phyloP scores from a whole-genome alignment of 2,888 invertebrate species.

The Archaeoteleia sp. region DNA sequence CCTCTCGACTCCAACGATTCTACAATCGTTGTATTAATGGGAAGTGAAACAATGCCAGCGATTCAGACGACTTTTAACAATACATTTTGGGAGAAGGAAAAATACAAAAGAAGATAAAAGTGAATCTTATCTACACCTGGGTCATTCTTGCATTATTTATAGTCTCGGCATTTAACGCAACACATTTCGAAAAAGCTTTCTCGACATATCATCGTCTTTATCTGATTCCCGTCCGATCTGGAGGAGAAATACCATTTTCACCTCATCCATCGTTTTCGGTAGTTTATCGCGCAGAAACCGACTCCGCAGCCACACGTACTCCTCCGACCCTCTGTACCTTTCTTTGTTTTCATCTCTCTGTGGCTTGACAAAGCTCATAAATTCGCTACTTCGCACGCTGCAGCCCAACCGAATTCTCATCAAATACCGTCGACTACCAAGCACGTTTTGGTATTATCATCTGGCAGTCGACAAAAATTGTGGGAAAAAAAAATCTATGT shows the following conservation, averaged over 20 bases:
- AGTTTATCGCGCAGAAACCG: constrained; percentile 30
- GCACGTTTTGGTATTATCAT: constrained; percentile 28
- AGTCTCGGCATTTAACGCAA: constrained; percentile 42
- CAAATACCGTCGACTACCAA: constrained; percentile 15
- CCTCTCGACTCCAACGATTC: too few species aligned
- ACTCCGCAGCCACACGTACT: constrained; percentile 13
- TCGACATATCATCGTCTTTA: constrained; percentile 42
- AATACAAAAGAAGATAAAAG: too few species aligned
- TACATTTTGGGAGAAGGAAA: too few species aligned
- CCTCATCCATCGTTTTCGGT: constrained; percentile 34
- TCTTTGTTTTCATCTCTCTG: constrained; percentile 33
- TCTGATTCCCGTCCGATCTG: constrained; percentile 48
- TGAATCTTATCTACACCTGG: too few species aligned
- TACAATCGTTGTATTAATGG: too few species aligned
- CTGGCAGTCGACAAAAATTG: constrained; percentile 13
- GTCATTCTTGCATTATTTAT: constrained; percentile 41
- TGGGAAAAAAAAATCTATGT: too few species aligned
- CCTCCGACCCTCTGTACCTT: constrained; percentile 29
- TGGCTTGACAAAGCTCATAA: constrained; percentile 30
- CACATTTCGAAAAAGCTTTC: constrained; percentile 23
- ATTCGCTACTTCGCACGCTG: constrained; percentile 26
- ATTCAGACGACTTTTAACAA: too few species aligned
- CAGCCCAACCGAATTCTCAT: constrained; percentile 22
- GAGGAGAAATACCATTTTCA: constrained; percentile 37
- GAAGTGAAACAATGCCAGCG: too few species aligned